A percentile compares a stretch with the other conserved stretches of the same genome.
These are phyloP conservation scores for Geophilus truncorum DNA, from an alignment of 2,888 invertebrate genomes.

Conservation along the genomic window DNA sequence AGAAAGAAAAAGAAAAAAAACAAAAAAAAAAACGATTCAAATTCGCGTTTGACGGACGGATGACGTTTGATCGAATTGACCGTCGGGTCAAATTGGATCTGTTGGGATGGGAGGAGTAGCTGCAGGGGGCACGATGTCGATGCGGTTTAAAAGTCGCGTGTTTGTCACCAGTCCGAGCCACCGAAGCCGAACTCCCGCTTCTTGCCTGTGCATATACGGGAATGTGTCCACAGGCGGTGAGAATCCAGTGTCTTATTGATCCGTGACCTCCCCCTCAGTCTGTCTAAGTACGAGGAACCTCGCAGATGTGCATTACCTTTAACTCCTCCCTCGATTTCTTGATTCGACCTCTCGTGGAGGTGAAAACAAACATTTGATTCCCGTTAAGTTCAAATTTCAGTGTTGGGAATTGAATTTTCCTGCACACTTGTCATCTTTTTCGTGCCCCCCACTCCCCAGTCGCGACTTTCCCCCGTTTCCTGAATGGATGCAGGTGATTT, in stretches of 20 bases:
- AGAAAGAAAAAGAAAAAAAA: neutral
- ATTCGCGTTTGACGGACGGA: neutral
- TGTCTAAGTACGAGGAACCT: neutral
- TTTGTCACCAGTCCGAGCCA: constrained; percentile 8
- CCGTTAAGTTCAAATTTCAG: neutral
- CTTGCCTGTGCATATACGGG: neutral
- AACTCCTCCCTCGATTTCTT: no score
- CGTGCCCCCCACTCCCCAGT: neutral
- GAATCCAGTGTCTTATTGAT: neutral
- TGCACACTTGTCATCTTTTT: neutral
- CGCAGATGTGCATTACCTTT: neutral
- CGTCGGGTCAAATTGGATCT: constrained; percentile 9
- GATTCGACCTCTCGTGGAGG: neutral
- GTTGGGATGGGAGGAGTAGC: constrained; percentile 20
- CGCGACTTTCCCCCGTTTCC: no score
- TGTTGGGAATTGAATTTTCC: neutral
- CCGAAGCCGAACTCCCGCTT: neutral
- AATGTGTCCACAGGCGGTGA: neutral
- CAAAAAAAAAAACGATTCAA: neutral
- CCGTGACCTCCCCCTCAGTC: neutral
- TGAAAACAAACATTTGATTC: neutral
- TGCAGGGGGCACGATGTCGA: neutral
- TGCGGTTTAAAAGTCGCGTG: neutral
- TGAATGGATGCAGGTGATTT: neutral
- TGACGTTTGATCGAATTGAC: constrained; percentile 7